Conservation (phyloP, 2,888 invertebrate genomes). For the Schizotus pectinicornis region DNA sequence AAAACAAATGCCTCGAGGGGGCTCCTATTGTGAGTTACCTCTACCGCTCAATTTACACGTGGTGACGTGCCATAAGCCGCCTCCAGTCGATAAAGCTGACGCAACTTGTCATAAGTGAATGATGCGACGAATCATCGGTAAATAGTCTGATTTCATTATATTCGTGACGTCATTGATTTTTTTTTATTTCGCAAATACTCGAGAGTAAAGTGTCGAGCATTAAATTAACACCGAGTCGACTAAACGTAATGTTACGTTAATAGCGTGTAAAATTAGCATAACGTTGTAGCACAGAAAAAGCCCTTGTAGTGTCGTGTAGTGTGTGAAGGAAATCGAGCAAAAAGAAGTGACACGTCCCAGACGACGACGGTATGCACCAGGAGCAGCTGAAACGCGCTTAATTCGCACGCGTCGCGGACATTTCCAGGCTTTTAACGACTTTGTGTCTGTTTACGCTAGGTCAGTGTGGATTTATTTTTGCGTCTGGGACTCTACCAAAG, state of each 20-base stretch:
- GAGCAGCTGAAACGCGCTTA: constrained; percentile 7
- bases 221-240: constrained; percentile 16
- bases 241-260: constrained; percentile 23
- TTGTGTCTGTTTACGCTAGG: constrained; percentile 30
- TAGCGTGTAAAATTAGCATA: constrained; percentile 28
- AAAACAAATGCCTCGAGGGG: constrained; percentile 12
- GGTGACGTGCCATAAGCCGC: constrained; percentile 19
- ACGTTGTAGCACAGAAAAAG: constrained; percentile 7
- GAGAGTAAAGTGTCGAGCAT: constrained; percentile 7
- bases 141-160: constrained; percentile 15
- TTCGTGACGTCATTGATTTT: constrained; percentile 13
- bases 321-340: constrained; percentile 3
- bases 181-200: not conserved
- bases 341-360: constrained; percentile 1
- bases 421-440: constrained; percentile 31
- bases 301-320: constrained; percentile 9
- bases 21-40: constrained; percentile 14
- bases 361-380: constrained; percentile 3
- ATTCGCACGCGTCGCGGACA: constrained; percentile 23
- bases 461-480: constrained; percentile 30
- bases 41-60: constrained; percentile 13
- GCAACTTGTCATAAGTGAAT: constrained; percentile 1
- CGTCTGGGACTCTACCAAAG: constrained; percentile 18
- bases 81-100: constrained; percentile 8
- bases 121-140: constrained; percentile 18